These are phyloP conservation scores for Intellagama lesueurii DNA, from an alignment of 2,797 vertebrate species.

Conservation along the genomic window DNA sequence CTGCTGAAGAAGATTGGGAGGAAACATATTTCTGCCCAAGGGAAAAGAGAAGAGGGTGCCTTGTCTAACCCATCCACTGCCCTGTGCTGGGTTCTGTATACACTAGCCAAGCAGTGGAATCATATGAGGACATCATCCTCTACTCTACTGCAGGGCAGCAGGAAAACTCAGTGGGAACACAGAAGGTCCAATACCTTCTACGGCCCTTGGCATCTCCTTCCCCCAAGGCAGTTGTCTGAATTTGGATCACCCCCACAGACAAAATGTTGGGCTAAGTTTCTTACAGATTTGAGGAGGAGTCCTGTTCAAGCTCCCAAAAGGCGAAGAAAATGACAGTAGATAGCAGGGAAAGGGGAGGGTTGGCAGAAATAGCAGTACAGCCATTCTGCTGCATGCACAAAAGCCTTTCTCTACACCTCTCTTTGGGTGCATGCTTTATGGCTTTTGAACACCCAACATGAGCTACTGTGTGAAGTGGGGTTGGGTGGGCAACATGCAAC, in stretches of 20 bases:
- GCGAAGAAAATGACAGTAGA: background rate
- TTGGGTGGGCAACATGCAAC: too few relatives aligned
- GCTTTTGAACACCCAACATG: background rate
- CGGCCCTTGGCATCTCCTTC: too few relatives aligned
- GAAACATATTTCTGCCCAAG: background rate
- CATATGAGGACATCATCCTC: too few relatives aligned
- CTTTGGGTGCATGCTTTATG: background rate
- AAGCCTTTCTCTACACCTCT: background rate
- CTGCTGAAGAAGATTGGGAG: background rate
- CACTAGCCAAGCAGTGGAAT: too few relatives aligned
- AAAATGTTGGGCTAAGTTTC: background rate
- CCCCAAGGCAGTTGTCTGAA: too few relatives aligned
- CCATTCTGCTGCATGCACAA: background rate
- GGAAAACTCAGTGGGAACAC: too few relatives aligned
- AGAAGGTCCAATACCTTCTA: too few relatives aligned
- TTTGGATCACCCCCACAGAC: too few relatives aligned
- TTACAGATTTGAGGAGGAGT: background rate
- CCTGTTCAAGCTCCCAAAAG: too few relatives aligned
- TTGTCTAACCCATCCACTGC: background rate
- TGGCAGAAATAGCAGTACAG: background rate
- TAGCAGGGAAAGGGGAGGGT: background rate
- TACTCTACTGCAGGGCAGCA: too few relatives aligned
- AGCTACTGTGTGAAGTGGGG: background rate
- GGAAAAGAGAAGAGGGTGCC: background rate
- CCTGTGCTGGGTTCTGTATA: too few relatives aligned